phyloP scores from a whole-genome alignment of 23 tunicate genomes.

The Styela clava region DNA sequence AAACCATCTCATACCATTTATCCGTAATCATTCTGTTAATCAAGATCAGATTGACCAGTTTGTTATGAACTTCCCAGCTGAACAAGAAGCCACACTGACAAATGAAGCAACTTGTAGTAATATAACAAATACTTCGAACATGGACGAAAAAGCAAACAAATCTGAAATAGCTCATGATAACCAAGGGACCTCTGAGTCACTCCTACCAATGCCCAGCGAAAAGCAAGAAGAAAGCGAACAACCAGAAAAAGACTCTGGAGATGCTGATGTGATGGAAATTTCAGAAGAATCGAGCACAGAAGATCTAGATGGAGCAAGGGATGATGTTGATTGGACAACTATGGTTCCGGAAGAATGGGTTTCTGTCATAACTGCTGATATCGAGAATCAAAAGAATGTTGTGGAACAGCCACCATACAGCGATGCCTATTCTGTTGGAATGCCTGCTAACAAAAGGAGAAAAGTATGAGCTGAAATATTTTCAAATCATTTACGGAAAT shows the following conservation, averaged over 20 bases:
- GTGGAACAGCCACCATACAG: constrained; percentile 53
- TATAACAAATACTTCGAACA: background rate
- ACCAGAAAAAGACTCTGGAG: background rate
- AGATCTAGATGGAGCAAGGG: background rate
- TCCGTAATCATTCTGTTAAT: background rate
- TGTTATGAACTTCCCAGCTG: constrained; percentile 25
- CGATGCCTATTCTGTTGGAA: constrained; percentile 70
- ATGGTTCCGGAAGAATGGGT: constrained; percentile 68
- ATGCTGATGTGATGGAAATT: background rate
- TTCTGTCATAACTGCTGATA: constrained; percentile 48
- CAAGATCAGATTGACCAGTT: constrained; percentile 57
- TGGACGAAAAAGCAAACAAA: background rate
- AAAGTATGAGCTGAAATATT: constrained; percentile 47
- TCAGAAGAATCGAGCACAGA: background rate
- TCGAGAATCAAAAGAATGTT: constrained; percentile 54
- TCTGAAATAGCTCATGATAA: no score
- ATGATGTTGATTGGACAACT: constrained; percentile 4
- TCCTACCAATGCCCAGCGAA: background rate
- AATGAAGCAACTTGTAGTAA: background rate
- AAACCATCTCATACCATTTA: background rate
- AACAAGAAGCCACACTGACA: background rate
- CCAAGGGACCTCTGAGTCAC: background rate
- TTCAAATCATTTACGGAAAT: background rate
- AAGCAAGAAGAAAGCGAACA: background rate
- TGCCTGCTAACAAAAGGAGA: constrained; percentile 78